Evolutionary conservation across 2,888 invertebrate species (phyloP).

Genomic region (Leptopilina syphax): DNA sequence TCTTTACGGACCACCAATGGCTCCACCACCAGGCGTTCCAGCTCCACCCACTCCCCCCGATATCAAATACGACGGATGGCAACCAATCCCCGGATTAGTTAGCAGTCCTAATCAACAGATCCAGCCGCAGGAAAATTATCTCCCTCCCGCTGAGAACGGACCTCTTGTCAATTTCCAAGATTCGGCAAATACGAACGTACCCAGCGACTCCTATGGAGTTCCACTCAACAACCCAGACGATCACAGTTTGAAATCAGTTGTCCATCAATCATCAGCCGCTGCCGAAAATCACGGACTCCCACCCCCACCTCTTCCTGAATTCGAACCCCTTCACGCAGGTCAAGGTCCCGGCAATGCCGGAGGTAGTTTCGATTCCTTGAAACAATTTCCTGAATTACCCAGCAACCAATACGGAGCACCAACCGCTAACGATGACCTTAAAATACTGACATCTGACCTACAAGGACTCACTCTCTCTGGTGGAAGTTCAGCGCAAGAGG

Average conservation of each 20-base stretch:
- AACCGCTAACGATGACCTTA: slow-evolving; percentile 58
- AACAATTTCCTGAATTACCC: slow-evolving; percentile 52
- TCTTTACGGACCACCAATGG: slow-evolving; percentile 81
- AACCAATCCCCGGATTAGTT: slow-evolving; percentile 86
- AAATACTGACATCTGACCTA: slow-evolving; percentile 59
- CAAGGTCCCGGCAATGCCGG: slow-evolving; percentile 59
- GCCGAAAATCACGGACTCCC: slow-evolving; percentile 69
- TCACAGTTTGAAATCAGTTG: slow-evolving; percentile 69
- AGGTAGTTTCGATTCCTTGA: slow-evolving; percentile 51
- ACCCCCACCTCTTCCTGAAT: slow-evolving; percentile 70
- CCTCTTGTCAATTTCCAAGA: slow-evolving; percentile 51
- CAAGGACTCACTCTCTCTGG: slow-evolving; percentile 54
- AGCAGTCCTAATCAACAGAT: slow-evolving; percentile 57
- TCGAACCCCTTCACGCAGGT: slow-evolving; percentile 70
- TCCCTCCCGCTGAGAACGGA: slow-evolving; percentile 73
- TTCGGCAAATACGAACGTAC: slow-evolving; percentile 61
- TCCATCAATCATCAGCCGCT: slow-evolving; percentile 63
- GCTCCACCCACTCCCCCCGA: slow-evolving; percentile 87
- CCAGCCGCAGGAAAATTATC: slow-evolving; percentile 63
- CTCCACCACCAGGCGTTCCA: slow-evolving; percentile 84
- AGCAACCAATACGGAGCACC: slow-evolving; percentile 52
- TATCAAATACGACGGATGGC: slow-evolving; percentile 91
- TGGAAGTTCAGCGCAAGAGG: slow-evolving; percentile 43
- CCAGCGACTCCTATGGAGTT: slow-evolving; percentile 79
- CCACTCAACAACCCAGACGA: slow-evolving; percentile 74